Evolutionary conservation across 2,113 vertebrate species (phyloP).

Genomic region (Varanus komodoensis): DNA sequence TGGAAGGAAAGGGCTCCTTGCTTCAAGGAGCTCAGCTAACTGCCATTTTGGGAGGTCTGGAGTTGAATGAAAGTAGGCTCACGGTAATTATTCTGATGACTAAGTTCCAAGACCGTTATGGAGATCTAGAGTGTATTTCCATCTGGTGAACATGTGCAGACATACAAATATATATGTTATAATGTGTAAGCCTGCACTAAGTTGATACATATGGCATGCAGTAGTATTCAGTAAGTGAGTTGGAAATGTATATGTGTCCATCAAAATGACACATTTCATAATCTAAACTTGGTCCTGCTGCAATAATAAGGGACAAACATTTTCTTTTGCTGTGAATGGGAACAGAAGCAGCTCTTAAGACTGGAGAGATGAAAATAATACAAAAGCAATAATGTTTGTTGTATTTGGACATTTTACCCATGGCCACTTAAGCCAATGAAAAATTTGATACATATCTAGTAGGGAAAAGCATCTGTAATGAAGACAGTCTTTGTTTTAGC

Average conservation of each 20-base stretch:
- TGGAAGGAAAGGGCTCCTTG: rapidly evolving
- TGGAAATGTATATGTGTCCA: constrained; percentile 9
- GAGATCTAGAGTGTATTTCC: not conserved
- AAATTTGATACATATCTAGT: not conserved
- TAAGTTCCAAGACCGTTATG: constrained; percentile 6
- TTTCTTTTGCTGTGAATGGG: not conserved
- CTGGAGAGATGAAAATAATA: not conserved
- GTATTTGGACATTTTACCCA: not conserved
- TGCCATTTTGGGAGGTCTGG: not conserved
- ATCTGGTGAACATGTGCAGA: not conserved
- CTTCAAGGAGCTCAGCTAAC: constrained; percentile 31
- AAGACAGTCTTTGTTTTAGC: not conserved
- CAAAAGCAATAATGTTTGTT: not conserved
- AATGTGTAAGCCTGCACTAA: not conserved
- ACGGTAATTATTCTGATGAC: not conserved
- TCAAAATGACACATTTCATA: constrained; percentile 11
- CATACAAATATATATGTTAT: not conserved
- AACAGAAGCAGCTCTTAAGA: not conserved
- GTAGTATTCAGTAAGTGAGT: not conserved
- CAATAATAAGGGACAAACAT: not conserved
- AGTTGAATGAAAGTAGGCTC: constrained; percentile 5
- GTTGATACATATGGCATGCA: not conserved
- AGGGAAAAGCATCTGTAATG: not conserved
- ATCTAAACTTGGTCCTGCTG: not conserved
- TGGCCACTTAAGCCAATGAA: not conserved